Evolutionary conservation across 2,888 invertebrate species (phyloP), one percentile per base, ranked within the genome.

Genomic region (Cybosia mesomella): DNA sequence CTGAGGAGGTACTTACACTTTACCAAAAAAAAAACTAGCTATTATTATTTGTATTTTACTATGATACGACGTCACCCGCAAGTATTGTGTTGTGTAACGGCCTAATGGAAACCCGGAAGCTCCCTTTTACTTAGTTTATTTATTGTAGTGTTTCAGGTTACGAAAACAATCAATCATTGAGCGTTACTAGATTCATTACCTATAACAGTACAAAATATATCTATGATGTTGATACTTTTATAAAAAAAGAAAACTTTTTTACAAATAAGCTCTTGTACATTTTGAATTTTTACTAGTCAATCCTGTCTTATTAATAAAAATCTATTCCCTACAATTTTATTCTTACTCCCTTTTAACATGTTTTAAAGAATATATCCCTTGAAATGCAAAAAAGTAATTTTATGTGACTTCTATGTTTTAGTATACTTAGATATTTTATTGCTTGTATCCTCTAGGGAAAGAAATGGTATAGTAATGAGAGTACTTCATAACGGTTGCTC

Each of bases 401-500:
- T 54, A 54, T n/a, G 34, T 21, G 39, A 39, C 24, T 49, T 39
- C 24, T 57, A 64, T 22, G 22, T 64, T n/a, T 22, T 24, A n/a
- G n/a, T 57, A 64, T 57, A n/a, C n/a, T n/a, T n/a, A 57, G 55
- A 57, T 64, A 64, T 64, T 71, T 71, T 63, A 72, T 90, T 91
- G 90, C 92, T 87, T 87, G 85, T 76, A 72, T 73, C 83, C 81
- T 85, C 85, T 85, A 87, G 91, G 90, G 89, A 87, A 87, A 75
- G 80, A 85, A 89, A 88, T 86, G 85, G 84, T 85, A 84, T 88
- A 83, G 85, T 90, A 92, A 92, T 92, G 91, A 91, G 85, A 85
- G 85, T 83, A 84, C 87, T 86, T 76, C 81, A 83, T 76, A 79
- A 74, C 74, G 75, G 77, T 77, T 78, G 83, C 78, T 82, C 80